Evolutionary conservation across 1,140 invertebrate species (phyloP).

Genomic region (Lepidurus packardi): DNA sequence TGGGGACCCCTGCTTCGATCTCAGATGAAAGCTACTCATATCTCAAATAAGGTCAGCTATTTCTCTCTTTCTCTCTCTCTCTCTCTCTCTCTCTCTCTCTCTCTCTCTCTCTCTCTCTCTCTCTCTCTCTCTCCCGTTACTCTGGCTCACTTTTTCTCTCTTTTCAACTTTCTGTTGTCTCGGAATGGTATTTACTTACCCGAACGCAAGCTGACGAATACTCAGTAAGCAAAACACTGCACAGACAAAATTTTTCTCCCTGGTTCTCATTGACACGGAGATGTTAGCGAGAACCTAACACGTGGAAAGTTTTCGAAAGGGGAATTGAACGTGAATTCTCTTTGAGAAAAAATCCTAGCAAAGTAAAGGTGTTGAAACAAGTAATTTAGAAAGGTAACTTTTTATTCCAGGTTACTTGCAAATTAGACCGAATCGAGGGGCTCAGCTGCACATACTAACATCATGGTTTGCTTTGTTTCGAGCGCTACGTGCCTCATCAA

Average conservation of each 20-base stretch:
- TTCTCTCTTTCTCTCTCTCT: neutral
- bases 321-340: neutral
- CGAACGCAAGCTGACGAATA: slow-evolving; percentile 8
- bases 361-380: neutral
- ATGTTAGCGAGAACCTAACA: neutral
- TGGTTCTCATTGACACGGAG: neutral
- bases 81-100: neutral
- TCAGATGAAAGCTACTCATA: slow-evolving; percentile 2
- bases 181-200: neutral
- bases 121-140: neutral
- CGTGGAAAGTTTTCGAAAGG: neutral
- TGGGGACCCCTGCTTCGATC: slow-evolving; percentile 8
- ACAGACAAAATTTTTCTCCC: neutral
- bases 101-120: no score
- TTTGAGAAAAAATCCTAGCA: neutral
- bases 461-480: no score
- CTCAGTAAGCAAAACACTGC: slow-evolving; percentile 8
- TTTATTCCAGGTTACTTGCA: neutral
- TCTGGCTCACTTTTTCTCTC: neutral
- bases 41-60: neutral
- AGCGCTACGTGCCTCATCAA: no score
- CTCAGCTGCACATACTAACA: neutral
- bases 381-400: neutral
- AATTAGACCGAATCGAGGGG: neutral
- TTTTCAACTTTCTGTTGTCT: neutral